Percentiles rank a stretch among this genome's conserved stretches.
Conservation (phyloP, 2,888 invertebrate species). For the Sphaerophoria taeniata region DNA sequence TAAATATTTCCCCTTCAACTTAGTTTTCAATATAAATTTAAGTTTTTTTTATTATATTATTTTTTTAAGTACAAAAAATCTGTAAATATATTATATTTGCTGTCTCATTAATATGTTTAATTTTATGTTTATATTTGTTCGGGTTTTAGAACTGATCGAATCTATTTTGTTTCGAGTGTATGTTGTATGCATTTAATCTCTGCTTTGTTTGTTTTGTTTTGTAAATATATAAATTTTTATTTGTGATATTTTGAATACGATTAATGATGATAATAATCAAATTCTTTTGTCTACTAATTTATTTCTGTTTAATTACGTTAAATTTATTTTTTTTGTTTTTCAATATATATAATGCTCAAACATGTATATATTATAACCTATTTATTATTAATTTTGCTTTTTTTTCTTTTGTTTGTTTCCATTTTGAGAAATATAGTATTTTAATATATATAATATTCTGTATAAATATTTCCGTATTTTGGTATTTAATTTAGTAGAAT, state of each 20-base stretch:
- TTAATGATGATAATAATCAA: constrained; percentile 67
- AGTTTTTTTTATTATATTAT: constrained; percentile 62
- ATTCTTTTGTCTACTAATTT: constrained; percentile 53
- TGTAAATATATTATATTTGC: constrained; percentile 67
- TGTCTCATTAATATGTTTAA: constrained; percentile 56
- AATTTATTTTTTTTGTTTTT: constrained; percentile 29
- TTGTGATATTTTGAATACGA: constrained; percentile 69
- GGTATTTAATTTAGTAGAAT: constrained; percentile 68
- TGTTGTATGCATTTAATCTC: constrained; percentile 70
- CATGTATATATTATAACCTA: constrained; percentile 44
- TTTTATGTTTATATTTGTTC: constrained; percentile 50
- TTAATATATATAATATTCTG: constrained; percentile 58
- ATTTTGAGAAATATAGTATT: constrained; percentile 69
- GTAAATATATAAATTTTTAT: constrained; percentile 67
- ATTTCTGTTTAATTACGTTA: constrained; percentile 44
- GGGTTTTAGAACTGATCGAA: constrained; percentile 66
- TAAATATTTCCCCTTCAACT: constrained; percentile 65
- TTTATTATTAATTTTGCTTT: constrained; percentile 63
- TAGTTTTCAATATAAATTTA: constrained; percentile 75
- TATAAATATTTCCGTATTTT: constrained; percentile 69
- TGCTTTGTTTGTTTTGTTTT: constrained; percentile 41
- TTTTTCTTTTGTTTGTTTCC: constrained; percentile 9
- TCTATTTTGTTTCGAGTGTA: constrained; percentile 45
- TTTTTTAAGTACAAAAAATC: constrained; percentile 68
- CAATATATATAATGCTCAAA: constrained; percentile 62